Conservation (phyloP, 2,113 vertebrate genomes). For the Microtus richardsoni region DNA sequence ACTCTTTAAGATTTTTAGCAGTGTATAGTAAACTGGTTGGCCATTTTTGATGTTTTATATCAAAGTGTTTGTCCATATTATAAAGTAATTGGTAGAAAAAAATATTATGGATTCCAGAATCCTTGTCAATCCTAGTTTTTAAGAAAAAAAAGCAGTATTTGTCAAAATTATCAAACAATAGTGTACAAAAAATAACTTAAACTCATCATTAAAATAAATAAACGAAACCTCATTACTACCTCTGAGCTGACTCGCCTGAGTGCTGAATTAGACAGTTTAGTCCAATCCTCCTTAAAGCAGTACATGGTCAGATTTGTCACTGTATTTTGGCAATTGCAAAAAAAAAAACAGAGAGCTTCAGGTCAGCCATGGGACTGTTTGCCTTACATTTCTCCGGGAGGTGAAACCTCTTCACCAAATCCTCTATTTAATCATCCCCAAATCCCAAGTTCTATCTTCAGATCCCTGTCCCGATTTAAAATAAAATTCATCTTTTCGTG, state of each 20-base stretch:
- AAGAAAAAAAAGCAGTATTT: constrained; percentile 37
- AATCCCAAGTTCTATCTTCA: constrained; percentile 84
- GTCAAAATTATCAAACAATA: not conserved
- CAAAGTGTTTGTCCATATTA: constrained; percentile 1
- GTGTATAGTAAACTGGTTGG: not conserved
- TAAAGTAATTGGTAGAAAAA: constrained; percentile 62
- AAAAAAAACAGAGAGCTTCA: constrained; percentile 72
- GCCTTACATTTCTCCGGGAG: constrained; percentile 81
- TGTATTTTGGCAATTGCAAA: constrained; percentile 75
- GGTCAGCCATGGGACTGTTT: constrained; percentile 81
- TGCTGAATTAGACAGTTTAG: not conserved
- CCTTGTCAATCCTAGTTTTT: constrained; percentile 53
- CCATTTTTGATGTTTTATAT: constrained; percentile 53
- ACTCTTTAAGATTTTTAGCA: constrained; percentile 67
- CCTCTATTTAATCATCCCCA: constrained; percentile 85
- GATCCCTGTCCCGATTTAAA: constrained; percentile 85
- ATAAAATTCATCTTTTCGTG: constrained; percentile 86
- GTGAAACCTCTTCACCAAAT: constrained; percentile 84
- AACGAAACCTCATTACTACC: not conserved
- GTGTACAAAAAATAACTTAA: constrained; percentile 68
- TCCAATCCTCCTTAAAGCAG: constrained; percentile 62
- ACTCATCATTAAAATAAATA: constrained; percentile 25
- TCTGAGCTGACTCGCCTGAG: constrained; percentile 60
- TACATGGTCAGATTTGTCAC: constrained; percentile 62
- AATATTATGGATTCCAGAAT: constrained; percentile 29